Conservation (phyloP, 2,797 vertebrate species). For the Sternotherus odoratus region DNA sequence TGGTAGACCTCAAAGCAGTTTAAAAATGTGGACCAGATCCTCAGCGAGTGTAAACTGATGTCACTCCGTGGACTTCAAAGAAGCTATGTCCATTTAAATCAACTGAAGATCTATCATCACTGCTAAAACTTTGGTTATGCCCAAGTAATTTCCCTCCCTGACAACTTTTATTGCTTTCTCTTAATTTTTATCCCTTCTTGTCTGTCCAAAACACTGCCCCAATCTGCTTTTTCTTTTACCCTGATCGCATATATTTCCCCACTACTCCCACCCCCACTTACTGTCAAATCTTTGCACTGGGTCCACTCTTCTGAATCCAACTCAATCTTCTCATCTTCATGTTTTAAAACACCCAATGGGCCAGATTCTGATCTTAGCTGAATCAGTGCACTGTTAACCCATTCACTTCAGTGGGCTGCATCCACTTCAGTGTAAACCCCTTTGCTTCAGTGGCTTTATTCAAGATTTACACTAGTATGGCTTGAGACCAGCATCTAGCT, state of each 20-base stretch:
- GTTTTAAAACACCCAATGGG: neutral
- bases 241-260: neutral
- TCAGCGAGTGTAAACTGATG: neutral
- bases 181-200: neutral
- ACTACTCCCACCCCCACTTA: neutral
- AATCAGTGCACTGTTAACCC: neutral
- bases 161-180: neutral
- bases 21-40: neutral
- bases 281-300: neutral
- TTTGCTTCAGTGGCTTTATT: constrained; percentile 12
- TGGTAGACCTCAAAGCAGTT: neutral
- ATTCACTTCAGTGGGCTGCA: neutral
- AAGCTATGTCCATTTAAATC: neutral
- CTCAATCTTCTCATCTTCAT: neutral
- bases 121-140: neutral
- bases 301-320: neutral
- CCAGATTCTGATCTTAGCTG: neutral
- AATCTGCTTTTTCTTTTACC: neutral
- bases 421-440: neutral
- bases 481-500: neutral
- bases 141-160: neutral
- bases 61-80: neutral
- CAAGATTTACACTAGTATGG: neutral
- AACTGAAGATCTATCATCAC: neutral
- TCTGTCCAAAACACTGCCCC: neutral